Evolutionary conservation across 1,140 invertebrate genomes (phyloP).

Genomic region (Lamellibrachia luymesi): DNA sequence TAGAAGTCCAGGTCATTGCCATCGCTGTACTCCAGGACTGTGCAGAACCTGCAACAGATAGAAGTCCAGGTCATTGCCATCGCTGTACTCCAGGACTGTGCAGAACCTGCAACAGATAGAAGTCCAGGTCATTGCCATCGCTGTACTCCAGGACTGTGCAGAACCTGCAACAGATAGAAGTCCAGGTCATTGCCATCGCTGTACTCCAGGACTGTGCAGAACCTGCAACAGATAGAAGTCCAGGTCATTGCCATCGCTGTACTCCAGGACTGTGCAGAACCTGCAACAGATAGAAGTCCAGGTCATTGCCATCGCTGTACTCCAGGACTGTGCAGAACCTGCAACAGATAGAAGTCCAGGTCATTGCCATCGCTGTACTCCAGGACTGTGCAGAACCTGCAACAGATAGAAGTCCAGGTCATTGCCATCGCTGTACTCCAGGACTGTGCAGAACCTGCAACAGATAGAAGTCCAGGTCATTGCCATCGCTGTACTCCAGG

Average conservation of each 20-base stretch:
- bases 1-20: slow-evolving; percentile 99
- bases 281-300: slow-evolving; percentile 92
- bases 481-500: slow-evolving; percentile 99
- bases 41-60: slow-evolving; percentile 92
- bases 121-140: slow-evolving; percentile 99
- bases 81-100: slow-evolving; percentile 99
- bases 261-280: slow-evolving; percentile 99
- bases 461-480: slow-evolving; percentile 99
- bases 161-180: slow-evolving; percentile 90
- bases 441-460: slow-evolving; percentile 90
- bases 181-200: slow-evolving; percentile 99
- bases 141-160: slow-evolving; percentile 99
- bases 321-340: slow-evolving; percentile 98
- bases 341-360: slow-evolving; percentile 94
- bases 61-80: slow-evolving; percentile 99
- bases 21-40: slow-evolving; percentile 99
- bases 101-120: slow-evolving; percentile 92
- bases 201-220: slow-evolving; percentile 99
- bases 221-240: slow-evolving; percentile 92
- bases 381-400: slow-evolving; percentile 94
- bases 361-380: slow-evolving; percentile 99
- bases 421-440: slow-evolving; percentile 99
- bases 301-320: slow-evolving; percentile 99
- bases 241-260: slow-evolving; percentile 99
- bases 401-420: slow-evolving; percentile 98